phyloP scores from a whole-genome alignment of 2,797 vertebrate species.

The Remorina albescens region DNA sequence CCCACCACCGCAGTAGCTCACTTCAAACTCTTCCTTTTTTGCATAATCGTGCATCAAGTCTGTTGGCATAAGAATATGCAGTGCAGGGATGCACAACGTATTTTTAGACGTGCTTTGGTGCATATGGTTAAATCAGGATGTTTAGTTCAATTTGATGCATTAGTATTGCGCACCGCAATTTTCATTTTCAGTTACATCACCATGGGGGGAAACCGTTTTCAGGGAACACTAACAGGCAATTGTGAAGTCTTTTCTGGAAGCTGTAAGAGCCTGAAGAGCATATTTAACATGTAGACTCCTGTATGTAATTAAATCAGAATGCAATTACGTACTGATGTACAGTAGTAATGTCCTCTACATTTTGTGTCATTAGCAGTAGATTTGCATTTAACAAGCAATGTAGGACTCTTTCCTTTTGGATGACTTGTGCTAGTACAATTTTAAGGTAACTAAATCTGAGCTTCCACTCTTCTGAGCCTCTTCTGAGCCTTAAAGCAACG shows the following conservation, averaged over 20 bases:
- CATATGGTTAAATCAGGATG: not conserved
- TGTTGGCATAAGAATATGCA: conserved; percentile 23
- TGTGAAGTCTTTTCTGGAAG: not conserved
- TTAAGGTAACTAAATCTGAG: conserved; percentile 16
- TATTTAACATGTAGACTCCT: not conserved
- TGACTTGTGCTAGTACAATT: conserved; percentile 6
- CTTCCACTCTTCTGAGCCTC: not conserved
- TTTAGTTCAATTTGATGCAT: conserved; percentile 6
- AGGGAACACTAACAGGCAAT: not conserved
- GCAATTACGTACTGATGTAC: conserved; percentile 1
- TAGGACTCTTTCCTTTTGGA: not conserved
- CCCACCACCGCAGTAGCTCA: not conserved
- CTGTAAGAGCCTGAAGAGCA: not conserved
- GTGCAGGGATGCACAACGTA: not conserved
- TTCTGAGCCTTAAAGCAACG: not conserved
- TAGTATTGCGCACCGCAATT: not conserved
- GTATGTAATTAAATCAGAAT: conserved; percentile 15
- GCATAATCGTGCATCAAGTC: conserved; percentile 12
- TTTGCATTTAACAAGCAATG: conserved; percentile 9
- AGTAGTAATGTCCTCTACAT: not conserved
- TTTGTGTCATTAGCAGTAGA: not conserved
- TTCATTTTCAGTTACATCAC: conserved; percentile 4
- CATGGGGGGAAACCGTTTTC: not conserved
- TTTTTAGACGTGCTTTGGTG: conserved; percentile 24
- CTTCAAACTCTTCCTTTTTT: conserved; percentile 20